phyloP scores from a whole-genome alignment of 2,888 invertebrate species.

The Tinea trinotella region DNA sequence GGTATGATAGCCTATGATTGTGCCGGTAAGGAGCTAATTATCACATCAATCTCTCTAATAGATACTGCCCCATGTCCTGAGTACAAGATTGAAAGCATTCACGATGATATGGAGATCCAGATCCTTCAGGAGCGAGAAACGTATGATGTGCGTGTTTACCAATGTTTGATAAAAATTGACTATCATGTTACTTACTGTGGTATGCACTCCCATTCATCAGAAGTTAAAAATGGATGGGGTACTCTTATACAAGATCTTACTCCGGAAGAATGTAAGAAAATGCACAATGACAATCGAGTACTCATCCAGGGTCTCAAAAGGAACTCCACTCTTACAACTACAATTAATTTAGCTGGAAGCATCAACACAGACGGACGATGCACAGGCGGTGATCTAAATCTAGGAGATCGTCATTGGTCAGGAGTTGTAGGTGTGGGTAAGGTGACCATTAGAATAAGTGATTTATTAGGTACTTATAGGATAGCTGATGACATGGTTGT shows the following conservation, averaged over 20 bases:
- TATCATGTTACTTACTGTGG: slow-evolving; percentile 9
- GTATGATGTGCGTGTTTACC: neutral
- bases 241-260: neutral
- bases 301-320: too few species aligned
- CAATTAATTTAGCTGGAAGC: too few species aligned
- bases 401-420: too few species aligned
- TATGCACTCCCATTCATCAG: slow-evolving; percentile 18
- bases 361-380: too few species aligned
- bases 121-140: slow-evolving; percentile 2
- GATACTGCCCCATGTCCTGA: slow-evolving; percentile 3
- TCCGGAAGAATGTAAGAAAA: neutral
- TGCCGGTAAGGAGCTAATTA: slow-evolving; percentile 1
- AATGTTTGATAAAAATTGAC: slow-evolving; percentile 5
- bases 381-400: too few species aligned
- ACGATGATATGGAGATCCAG: neutral
- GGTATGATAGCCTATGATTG: too few species aligned
- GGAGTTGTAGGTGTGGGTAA: too few species aligned
- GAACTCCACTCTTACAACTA: too few species aligned
- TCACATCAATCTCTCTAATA: slow-evolving; percentile 17
- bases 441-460: neutral
- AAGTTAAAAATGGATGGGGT: slow-evolving; percentile 15
- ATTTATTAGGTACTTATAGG: neutral
- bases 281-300: too few species aligned
- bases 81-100: neutral
- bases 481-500: neutral